Conservation (phyloP, 2,888 invertebrate genomes). For the Incurvaria masculella region DNA sequence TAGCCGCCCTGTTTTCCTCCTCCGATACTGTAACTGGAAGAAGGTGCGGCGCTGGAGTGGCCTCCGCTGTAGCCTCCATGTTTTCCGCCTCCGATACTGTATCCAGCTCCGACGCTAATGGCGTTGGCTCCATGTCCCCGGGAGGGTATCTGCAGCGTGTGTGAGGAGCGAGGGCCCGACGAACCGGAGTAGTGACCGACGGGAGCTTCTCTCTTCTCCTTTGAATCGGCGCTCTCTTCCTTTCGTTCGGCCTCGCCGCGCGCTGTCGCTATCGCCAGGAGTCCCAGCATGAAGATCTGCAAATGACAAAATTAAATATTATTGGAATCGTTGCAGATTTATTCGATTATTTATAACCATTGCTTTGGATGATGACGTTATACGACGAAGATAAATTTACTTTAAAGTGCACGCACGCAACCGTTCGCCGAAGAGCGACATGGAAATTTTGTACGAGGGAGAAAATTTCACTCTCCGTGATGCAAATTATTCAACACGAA, state of each 20-base stretch:
- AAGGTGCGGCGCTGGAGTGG: background rate
- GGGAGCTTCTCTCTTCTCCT: constrained; percentile 42
- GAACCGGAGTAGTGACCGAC: constrained; percentile 27
- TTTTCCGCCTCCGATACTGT: constrained; percentile 42
- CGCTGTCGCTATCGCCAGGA: constrained; percentile 36
- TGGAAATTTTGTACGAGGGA: too few species aligned
- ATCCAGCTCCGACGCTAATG: constrained; percentile 46
- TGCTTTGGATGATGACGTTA: too few species aligned
- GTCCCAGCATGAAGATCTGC: constrained; percentile 20
- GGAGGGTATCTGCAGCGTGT: constrained; percentile 17
- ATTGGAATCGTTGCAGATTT: too few species aligned
- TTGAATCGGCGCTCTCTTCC: constrained; percentile 27
- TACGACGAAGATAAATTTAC: too few species aligned
- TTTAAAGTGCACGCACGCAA: too few species aligned
- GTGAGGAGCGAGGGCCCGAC: constrained; percentile 15
- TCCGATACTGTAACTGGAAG: background rate
- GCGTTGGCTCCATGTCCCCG: constrained; percentile 37
- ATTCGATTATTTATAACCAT: too few species aligned
- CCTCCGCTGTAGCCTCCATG: constrained; percentile 16
- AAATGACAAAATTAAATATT: too few species aligned
- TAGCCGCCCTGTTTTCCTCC: background rate
- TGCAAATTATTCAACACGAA: too few species aligned
- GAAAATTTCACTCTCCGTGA: too few species aligned
- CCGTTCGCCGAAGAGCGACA: too few species aligned
- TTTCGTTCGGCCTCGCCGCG: constrained; percentile 30